These are phyloP conservation scores for Harpagoxenus sublaevis DNA, from an alignment of 2,888 invertebrate genomes.

Conservation along the genomic window DNA sequence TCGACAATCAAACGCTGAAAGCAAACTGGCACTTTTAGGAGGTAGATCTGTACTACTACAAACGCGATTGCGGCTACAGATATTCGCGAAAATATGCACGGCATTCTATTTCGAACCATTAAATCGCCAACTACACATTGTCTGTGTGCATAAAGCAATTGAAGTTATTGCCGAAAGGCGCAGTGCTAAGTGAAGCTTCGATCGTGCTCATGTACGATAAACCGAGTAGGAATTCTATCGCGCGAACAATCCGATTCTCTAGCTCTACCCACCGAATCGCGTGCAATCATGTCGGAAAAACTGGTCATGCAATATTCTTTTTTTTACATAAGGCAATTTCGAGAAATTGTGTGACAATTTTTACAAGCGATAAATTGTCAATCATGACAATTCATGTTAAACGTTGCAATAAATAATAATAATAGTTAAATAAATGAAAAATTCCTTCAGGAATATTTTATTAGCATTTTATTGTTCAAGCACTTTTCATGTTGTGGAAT, in stretches of 20 bases:
- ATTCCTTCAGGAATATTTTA: background rate
- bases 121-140: slow-evolving; percentile 8
- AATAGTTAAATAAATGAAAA: background rate
- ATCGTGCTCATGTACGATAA: slow-evolving; percentile 28
- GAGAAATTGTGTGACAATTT: background rate
- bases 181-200: slow-evolving; percentile 28
- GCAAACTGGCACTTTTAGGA: background rate
- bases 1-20: background rate
- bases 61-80: slow-evolving; percentile 23
- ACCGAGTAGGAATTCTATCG: slow-evolving; percentile 27
- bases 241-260: background rate
- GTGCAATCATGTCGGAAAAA: background rate
- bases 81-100: slow-evolving; percentile 7
- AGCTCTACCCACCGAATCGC: background rate
- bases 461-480: no score
- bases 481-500: background rate
- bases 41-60: background rate
- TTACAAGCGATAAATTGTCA: background rate
- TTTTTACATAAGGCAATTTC: background rate
- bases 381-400: background rate
- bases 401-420: background rate
- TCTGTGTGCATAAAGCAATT: slow-evolving; percentile 23
- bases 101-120: slow-evolving; percentile 35
- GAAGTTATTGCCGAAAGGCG: slow-evolving; percentile 36
- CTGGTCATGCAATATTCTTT: background rate